These are phyloP conservation scores for Papilio dardanus DNA, from an alignment of 1,140 invertebrate genomes.

Conservation along the genomic window DNA sequence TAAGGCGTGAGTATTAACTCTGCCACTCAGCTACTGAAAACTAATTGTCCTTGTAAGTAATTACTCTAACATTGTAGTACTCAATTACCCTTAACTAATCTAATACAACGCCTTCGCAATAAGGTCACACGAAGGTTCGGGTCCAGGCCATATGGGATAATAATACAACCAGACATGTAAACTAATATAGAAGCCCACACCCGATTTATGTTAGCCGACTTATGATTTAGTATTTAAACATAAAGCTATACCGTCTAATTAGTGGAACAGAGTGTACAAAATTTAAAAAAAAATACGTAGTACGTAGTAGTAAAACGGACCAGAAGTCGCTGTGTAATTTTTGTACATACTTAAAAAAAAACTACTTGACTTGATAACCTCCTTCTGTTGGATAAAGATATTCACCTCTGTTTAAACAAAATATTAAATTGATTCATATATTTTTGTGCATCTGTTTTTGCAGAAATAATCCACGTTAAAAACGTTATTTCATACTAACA, in stretches of 20 bases:
- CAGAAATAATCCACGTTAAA: no score
- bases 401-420: no score
- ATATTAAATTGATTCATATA: no score
- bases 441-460: no score
- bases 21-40: neutral
- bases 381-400: no score
- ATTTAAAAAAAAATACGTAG: no score
- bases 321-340: no score
- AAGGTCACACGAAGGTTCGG: constrained; percentile 10
- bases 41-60: neutral
- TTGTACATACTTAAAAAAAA: no score
- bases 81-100: constrained; percentile 20
- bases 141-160: constrained; percentile 15
- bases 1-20: neutral
- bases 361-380: no score
- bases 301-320: no score
- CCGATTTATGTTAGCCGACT: neutral
- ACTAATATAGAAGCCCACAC: neutral
- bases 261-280: no score
- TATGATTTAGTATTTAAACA: neutral
- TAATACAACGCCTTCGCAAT: constrained; percentile 23
- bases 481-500: no score
- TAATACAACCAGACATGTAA: constrained; percentile 8
- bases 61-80: constrained; percentile 9
- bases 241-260: neutral